These are phyloP conservation scores for Phataginus tetradactyla DNA, from an alignment of 2,797 vertebrate genomes.

Conservation along the genomic window DNA sequence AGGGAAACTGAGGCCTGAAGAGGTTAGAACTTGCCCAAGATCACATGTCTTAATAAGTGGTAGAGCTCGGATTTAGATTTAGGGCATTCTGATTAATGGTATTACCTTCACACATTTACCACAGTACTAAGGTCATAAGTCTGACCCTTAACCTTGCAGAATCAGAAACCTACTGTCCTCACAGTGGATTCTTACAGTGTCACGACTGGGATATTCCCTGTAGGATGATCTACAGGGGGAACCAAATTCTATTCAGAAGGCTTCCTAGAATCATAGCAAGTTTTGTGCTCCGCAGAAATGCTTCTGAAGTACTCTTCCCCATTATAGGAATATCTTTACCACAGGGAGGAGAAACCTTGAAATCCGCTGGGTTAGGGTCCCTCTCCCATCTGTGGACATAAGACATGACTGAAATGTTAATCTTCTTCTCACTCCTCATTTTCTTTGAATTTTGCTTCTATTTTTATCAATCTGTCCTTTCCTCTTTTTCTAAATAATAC, in stretches of 20 bases:
- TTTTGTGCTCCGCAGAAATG: background rate
- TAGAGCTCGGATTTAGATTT: background rate
- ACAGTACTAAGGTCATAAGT: background rate
- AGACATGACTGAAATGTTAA: background rate
- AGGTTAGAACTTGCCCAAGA: background rate
- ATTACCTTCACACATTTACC: background rate
- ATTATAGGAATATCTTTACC: background rate
- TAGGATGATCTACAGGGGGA: background rate
- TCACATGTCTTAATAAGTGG: background rate
- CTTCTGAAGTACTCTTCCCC: background rate
- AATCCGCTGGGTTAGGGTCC: background rate
- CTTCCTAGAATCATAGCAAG: background rate
- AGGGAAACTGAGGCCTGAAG: background rate
- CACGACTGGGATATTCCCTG: background rate
- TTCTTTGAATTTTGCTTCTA: conserved; percentile 26
- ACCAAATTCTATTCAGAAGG: background rate
- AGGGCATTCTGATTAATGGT: background rate
- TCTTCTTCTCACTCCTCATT: background rate
- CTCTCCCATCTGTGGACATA: background rate
- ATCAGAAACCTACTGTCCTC: background rate
- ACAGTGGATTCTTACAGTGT: background rate
- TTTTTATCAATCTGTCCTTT: background rate
- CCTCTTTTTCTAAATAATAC: background rate
- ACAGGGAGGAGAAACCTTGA: background rate
- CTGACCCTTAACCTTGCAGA: background rate